A percentile compares a stretch with the other conserved stretches of the same genome.
phyloP scores from a whole-genome alignment of 2,113 vertebrate genomes.

The Smithornis capensis region DNA sequence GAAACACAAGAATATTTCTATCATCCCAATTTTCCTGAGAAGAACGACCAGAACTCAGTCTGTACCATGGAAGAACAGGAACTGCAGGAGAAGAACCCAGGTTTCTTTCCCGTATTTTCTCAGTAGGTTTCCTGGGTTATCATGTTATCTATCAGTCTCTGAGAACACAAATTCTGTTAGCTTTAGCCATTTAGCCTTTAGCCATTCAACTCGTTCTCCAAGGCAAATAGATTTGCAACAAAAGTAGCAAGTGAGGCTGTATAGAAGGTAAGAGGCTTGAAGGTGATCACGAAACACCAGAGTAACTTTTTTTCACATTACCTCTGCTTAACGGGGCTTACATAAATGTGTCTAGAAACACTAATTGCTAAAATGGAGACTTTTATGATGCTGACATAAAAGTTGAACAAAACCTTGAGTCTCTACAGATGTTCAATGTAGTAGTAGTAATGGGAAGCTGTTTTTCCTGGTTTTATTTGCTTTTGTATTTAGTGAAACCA shows the following conservation, averaged over 20 bases:
- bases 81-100: background rate
- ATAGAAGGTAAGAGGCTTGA: background rate
- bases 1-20: background rate
- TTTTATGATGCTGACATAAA: background rate
- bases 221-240: background rate
- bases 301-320: background rate
- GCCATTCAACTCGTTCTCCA: background rate
- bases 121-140: background rate
- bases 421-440: background rate
- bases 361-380: background rate
- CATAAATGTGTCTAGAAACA: background rate
- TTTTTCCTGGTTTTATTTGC: background rate
- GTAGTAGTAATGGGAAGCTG: background rate
- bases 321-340: background rate
- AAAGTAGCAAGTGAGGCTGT: background rate
- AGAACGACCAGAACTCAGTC: background rate
- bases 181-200: background rate
- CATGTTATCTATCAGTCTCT: background rate
- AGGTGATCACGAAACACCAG: background rate
- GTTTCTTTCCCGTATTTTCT: background rate
- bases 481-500: background rate
- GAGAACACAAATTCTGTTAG: background rate
- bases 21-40: background rate
- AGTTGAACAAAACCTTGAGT: background rate
- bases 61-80: background rate